Evolutionary conservation across 1,140 invertebrate species (phyloP), one percentile per base, ranked within the genome.

Genomic region (Latrodectus geometricus): DNA sequence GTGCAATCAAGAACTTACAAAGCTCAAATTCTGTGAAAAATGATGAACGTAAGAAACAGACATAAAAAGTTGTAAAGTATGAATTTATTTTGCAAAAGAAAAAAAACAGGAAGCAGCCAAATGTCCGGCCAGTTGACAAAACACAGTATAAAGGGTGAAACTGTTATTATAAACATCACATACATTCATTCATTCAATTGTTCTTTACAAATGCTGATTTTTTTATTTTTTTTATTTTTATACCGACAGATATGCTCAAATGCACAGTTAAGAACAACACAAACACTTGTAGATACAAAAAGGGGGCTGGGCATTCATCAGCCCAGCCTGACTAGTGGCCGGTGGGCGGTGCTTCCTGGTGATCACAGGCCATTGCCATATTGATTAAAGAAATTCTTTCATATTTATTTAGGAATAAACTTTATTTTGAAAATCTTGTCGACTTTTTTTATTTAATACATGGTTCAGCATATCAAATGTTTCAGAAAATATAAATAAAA

Each of bases 271-370:
- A 70, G 17, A 81, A 69, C 35, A 56, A 83, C 72, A 86, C 74
- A 74, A 86, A 77, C 68, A 86, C 75, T 69, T 86, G 75, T 61
- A 77, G 49, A 77, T 61, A 86, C 75, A 77, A 15, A 77, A n/a
- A 86, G n/a, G 73, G 74, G 81, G 72, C 81, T 83, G 72, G 81
- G 72, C 81, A 54, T 49, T n/a, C 20, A 48, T 74, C 1, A 35
- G 70, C 69, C 85, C 85, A 80, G 69, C 85, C 85, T 87, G 85
- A 87, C 85, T 87, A 87, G 85, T 74, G 85, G 85, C 85, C 69
- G 76, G 68, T 80, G 78, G 78, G 66, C 68, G 66, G 84, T 77
- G 83, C 83, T 76, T 77, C 83, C 74, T 86, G 74, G 50, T 72
- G 17, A 78, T 86, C 83, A 86, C 83, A 86, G 75, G 84, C 76